phyloP scores from a whole-genome alignment of 2,797 vertebrate genomes.

The Hydrophis major region DNA sequence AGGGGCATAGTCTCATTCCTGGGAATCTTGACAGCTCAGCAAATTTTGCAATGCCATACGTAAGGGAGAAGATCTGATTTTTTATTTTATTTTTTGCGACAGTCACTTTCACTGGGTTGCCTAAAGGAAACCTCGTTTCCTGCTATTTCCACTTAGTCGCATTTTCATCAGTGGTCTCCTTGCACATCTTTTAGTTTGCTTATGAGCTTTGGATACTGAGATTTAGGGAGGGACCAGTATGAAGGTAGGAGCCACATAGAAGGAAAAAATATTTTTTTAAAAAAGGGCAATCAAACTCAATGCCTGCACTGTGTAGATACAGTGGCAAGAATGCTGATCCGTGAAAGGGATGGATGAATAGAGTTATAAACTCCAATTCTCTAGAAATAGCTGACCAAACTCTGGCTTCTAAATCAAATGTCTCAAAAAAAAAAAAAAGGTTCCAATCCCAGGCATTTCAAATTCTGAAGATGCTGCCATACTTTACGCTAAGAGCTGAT shows the following conservation, averaged over 20 bases:
- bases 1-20: constrained; percentile 2
- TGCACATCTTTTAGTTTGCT: neutral
- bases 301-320: neutral
- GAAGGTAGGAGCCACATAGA: neutral
- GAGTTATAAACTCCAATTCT: neutral
- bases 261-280: neutral
- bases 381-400: neutral
- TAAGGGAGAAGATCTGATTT: neutral
- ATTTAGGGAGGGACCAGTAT: neutral
- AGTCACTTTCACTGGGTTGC: neutral
- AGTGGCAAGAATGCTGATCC: neutral
- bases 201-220: neutral
- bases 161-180: neutral
- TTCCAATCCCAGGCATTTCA: neutral
- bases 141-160: neutral
- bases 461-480: neutral
- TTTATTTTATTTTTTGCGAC: neutral
- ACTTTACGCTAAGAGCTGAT: neutral
- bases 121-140: neutral
- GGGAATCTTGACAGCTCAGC: neutral
- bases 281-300: neutral
- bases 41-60: neutral
- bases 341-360: neutral
- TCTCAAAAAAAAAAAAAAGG: neutral
- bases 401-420: neutral